Evolutionary conservation across 2,797 vertebrate species (phyloP).

Genomic region (Hozukius guyotensis): DNA sequence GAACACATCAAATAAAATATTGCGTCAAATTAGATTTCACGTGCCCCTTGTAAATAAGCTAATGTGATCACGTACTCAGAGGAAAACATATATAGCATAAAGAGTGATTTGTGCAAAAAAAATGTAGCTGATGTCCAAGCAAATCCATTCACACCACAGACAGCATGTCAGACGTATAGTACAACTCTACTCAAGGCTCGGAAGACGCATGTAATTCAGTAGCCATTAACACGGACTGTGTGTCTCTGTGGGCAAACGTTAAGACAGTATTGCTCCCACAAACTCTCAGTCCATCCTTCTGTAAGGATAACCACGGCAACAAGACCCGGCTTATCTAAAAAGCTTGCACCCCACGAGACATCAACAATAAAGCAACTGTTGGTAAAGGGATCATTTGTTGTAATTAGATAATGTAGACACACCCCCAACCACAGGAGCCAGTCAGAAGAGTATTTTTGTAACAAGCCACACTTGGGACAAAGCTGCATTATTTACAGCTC

Average conservation of each 20-base stretch:
- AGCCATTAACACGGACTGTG: background rate
- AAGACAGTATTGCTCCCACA: constrained; percentile 6
- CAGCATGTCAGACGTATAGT: background rate
- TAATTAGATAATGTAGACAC: constrained; percentile 28
- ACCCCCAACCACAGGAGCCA: background rate
- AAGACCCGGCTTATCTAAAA: constrained; percentile 22
- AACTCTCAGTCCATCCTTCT: constrained; percentile 1
- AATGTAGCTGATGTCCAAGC: background rate
- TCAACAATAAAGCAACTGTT: constrained; percentile 23
- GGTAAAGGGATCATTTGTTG: background rate
- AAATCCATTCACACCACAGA: constrained; percentile 8
- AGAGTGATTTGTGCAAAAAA: background rate
- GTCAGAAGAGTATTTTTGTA: constrained; percentile 12
- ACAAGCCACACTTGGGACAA: constrained; percentile 2
- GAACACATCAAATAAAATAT: constrained; percentile 54
- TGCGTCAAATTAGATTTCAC: constrained; percentile 34
- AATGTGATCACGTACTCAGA: constrained; percentile 22
- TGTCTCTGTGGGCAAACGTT: background rate
- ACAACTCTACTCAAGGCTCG: background rate
- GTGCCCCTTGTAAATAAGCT: constrained; percentile 19
- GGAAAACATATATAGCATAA: background rate
- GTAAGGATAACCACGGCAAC: constrained; percentile 25
- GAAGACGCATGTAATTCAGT: background rate
- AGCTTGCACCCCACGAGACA: constrained; percentile 1
- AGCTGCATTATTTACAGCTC: constrained; percentile 25